Conservation (phyloP, 2,888 invertebrate genomes). For the Phyto melanocephala region DNA sequence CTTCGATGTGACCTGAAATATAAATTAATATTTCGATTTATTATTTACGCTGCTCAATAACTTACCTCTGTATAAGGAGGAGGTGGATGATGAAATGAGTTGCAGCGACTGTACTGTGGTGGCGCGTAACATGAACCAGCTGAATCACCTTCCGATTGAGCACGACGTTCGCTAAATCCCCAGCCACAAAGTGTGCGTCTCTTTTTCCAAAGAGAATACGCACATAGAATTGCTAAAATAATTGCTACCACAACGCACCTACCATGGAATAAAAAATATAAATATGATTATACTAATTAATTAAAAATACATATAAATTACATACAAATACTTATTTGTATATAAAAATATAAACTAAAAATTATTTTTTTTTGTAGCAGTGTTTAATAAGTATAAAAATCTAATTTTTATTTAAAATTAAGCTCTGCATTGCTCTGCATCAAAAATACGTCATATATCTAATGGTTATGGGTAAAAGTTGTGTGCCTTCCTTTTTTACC, state of each 20-base stretch:
- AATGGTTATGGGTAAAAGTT: no score
- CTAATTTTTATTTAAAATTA: no score
- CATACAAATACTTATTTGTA: no score
- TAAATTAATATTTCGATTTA: not conserved
- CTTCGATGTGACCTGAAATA: constrained; percentile 87
- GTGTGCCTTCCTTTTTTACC: no score
- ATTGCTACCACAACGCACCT: constrained; percentile 86
- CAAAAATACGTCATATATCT: no score
- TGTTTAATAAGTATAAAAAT: no score
- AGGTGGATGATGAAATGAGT: constrained; percentile 89
- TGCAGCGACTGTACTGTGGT: constrained; percentile 90
- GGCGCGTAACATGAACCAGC: constrained; percentile 90
- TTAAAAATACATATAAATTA: no score
- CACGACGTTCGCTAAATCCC: constrained; percentile 79
- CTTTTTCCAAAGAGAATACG: constrained; percentile 84
- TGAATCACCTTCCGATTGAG: constrained; percentile 87
- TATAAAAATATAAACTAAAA: no score
- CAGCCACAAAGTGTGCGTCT: constrained; percentile 79
- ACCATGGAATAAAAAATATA: not conserved
- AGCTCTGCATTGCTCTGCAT: no score
- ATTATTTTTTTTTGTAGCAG: no score
- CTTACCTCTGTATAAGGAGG: constrained; percentile 91
- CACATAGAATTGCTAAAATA: constrained; percentile 84
- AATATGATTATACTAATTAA: no score
- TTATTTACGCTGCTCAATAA: not conserved